phyloP scores from a whole-genome alignment of 2,888 invertebrate genomes.

The Corythucha ciliata region DNA sequence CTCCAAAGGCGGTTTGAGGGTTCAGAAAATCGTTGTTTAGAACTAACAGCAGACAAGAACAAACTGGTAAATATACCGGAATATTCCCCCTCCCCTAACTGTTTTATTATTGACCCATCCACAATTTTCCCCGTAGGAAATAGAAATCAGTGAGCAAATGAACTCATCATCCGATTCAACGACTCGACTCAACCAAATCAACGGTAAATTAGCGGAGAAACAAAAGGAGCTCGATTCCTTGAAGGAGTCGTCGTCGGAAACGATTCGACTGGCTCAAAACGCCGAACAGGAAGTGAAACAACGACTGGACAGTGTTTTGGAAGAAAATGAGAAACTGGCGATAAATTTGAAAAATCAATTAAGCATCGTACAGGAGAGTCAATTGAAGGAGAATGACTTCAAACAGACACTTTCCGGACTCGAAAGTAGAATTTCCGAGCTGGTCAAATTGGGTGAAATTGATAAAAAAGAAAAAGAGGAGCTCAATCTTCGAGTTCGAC shows the following conservation, averaged over 20 bases:
- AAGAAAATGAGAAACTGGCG: slow-evolving; percentile 13
- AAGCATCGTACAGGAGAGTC: slow-evolving; percentile 1
- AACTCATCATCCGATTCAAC: slow-evolving; percentile 38
- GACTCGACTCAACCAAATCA: slow-evolving; percentile 42
- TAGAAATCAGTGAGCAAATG: slow-evolving; percentile 34
- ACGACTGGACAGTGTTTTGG: slow-evolving; percentile 18
- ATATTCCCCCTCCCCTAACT: too few species aligned
- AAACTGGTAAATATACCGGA: slow-evolving; percentile 40
- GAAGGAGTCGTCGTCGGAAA: slow-evolving; percentile 36
- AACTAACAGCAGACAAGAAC: slow-evolving; percentile 38
- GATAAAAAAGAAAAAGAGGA: slow-evolving; percentile 41
- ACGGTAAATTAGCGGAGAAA: slow-evolving; percentile 40
- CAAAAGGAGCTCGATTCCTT: slow-evolving; percentile 41
- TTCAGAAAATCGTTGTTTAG: slow-evolving; percentile 21
- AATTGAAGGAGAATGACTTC: slow-evolving; percentile 1
- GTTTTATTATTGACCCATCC: too few species aligned
- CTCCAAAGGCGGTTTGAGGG: slow-evolving; percentile 18
- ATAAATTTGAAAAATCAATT: slow-evolving; percentile 39
- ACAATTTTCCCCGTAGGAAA: too few species aligned
- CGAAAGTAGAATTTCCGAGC: slow-evolving; percentile 14
- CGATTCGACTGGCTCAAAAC: slow-evolving; percentile 30
- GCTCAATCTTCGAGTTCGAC: slow-evolving; percentile 9
- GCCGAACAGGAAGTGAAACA: slow-evolving; percentile 35
- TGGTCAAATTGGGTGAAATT: slow-evolving; percentile 42
- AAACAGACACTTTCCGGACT: too few species aligned